phyloP scores from a whole-genome alignment of 2,797 vertebrate species.

The Eospalax fontanierii region DNA sequence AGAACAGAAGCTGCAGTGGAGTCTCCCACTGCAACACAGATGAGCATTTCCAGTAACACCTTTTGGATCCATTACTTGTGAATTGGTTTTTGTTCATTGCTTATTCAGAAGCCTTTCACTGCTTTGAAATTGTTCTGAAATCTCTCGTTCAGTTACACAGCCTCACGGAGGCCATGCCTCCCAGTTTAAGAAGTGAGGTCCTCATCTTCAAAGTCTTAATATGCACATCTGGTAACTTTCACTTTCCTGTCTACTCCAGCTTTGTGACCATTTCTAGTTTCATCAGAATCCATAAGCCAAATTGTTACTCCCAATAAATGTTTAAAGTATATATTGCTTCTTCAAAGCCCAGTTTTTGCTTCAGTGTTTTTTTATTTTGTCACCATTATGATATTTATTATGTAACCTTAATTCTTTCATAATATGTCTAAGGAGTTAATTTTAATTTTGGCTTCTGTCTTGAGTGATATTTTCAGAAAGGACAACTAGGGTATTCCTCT shows the following conservation, averaged over 20 bases:
- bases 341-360: background rate
- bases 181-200: background rate
- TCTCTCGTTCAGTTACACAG: background rate
- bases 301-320: background rate
- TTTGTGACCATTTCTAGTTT: slow-evolving; percentile 1
- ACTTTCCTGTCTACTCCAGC: background rate
- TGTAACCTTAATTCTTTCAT: slow-evolving; percentile 46
- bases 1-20: background rate
- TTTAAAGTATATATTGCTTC: background rate
- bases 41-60: background rate
- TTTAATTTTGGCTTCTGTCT: slow-evolving; percentile 25
- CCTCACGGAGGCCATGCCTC: background rate
- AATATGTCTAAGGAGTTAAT: background rate
- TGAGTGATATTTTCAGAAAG: background rate
- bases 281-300: background rate
- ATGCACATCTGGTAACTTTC: background rate
- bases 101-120: background rate
- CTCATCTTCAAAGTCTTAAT: background rate
- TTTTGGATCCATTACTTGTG: background rate
- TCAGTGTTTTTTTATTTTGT: slow-evolving; percentile 3
- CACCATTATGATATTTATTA: background rate
- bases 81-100: background rate
- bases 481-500: background rate
- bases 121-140: background rate
- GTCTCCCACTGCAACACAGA: background rate